Evolutionary conservation across 2,888 invertebrate species (phyloP), one percentile per base, ranked within the genome.

Genomic region (Panopea generosa): DNA sequence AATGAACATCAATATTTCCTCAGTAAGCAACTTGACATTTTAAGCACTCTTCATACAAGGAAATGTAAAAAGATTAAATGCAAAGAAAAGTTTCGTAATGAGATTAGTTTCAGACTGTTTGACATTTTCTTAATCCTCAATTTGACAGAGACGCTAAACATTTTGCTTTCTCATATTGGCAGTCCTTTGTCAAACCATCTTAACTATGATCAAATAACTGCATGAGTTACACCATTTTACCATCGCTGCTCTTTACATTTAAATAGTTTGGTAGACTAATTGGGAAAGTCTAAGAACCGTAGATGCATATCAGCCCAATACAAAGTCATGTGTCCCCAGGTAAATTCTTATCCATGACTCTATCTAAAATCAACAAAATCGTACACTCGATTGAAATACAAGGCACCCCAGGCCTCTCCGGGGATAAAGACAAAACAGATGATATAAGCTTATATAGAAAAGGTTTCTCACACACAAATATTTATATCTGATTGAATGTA

Each of bases 311-410:
- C 66, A 33, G 33, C 49, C 16, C 33, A 56, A 47, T 29, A 57
- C 66, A 56, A 56, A 49, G 56, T 56, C 55, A 66, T 38, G 38
- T 56, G 47, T 45, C 66, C 66, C 66, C 66, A 66, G 66, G 66
- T 66, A 66, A 57, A 20, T n/a, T 22, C 47, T 49, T 66, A 56
- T 56, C 56, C 56, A 22, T n/a, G 45, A 26, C 66, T 66, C 49
- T n/a, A 56, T 56, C 56, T 56, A 53, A 56, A 56, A 56, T 29
- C 56, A 56, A 66, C 66, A 66, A 66, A 66, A 60, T 47, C 53
- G n/a, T 40, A 56, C 47, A 14, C 47, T 27, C 56, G 56, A 66
- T 66, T 66, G 43, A 53, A 66, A 66, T 66, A 56, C 55, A 66
- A 66, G 26, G 43, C 24, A 56, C 45, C 56, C 56, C 26, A 29